Evolutionary conservation across 2,888 invertebrate species (phyloP).

Genomic region (Epinotia nisella): DNA sequence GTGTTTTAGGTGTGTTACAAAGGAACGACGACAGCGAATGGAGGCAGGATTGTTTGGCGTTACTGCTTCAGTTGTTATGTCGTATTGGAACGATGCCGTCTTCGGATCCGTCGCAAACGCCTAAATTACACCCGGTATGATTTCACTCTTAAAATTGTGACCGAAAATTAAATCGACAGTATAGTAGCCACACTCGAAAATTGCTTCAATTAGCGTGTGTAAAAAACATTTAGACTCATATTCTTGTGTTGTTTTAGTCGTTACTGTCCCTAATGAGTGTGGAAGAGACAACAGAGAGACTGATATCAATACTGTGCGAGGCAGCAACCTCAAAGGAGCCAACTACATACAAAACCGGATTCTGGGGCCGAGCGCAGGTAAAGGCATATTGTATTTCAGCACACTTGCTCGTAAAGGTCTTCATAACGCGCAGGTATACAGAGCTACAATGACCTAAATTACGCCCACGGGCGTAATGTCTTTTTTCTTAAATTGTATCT

Average conservation of each 20-base stretch:
- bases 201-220: neutral
- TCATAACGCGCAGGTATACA: too few species aligned
- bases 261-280: slow-evolving; percentile 94
- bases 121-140: slow-evolving; percentile 87
- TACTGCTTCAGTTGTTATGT: slow-evolving; percentile 93
- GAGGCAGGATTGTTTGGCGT: slow-evolving; percentile 97
- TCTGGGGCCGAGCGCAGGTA: slow-evolving; percentile 96
- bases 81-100: slow-evolving; percentile 91
- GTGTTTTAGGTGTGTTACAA: slow-evolving; percentile 87
- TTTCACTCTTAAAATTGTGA: neutral
- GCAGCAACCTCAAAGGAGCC: slow-evolving; percentile 92
- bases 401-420: too few species aligned
- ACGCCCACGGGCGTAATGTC: too few species aligned
- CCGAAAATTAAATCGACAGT: too few species aligned
- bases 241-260: slow-evolving; percentile 67
- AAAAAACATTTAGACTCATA: neutral
- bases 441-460: too few species aligned
- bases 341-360: slow-evolving; percentile 95
- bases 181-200: neutral
- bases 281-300: slow-evolving; percentile 91
- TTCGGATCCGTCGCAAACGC: slow-evolving; percentile 74
- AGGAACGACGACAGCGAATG: slow-evolving; percentile 92
- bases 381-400: neutral
- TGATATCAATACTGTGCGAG: slow-evolving; percentile 94
- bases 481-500: too few species aligned